phyloP scores from a whole-genome alignment of 2,888 invertebrate genomes.

The Phyllotreta cruciferae region DNA sequence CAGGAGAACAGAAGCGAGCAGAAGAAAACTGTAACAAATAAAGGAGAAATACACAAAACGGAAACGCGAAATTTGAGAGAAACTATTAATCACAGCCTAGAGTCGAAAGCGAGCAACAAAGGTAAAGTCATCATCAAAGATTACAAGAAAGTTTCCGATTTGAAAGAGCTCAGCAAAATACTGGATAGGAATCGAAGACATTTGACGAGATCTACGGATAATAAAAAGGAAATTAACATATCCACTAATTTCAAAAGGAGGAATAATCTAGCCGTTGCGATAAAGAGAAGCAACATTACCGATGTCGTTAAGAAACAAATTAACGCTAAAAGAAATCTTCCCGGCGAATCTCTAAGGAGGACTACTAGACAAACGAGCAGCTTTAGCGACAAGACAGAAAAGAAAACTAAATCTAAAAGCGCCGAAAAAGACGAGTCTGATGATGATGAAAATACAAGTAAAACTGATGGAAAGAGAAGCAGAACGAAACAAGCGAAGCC shows the following conservation, averaged over 20 bases:
- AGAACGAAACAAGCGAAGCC: not conserved
- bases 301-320: constrained; percentile 31
- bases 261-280: constrained; percentile 24
- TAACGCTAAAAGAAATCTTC: not conserved
- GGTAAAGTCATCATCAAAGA: constrained; percentile 34
- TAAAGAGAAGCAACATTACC: constrained; percentile 28
- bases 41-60: constrained; percentile 25
- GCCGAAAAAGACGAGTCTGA: too few species aligned
- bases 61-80: constrained; percentile 15
- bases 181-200: constrained; percentile 38
- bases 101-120: constrained; percentile 10
- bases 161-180: constrained; percentile 37
- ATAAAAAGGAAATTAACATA: constrained; percentile 55
- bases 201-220: constrained; percentile 43
- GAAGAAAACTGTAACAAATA: constrained; percentile 33
- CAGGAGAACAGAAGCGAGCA: constrained; percentile 19
- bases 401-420: not conserved
- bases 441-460: constrained; percentile 3
- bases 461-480: not conserved
- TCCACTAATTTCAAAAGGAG: constrained; percentile 44
- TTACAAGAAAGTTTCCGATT: constrained; percentile 43
- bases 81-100: constrained; percentile 15
- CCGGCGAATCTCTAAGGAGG: not conserved
- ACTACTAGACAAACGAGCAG: not conserved
- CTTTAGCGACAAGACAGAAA: constrained; percentile 4